Percentiles rank a stretch among this genome's conserved stretches.
These are phyloP conservation scores for Leuciscus waleckii DNA, from an alignment of 2,797 vertebrate genomes.

Conservation along the genomic window DNA sequence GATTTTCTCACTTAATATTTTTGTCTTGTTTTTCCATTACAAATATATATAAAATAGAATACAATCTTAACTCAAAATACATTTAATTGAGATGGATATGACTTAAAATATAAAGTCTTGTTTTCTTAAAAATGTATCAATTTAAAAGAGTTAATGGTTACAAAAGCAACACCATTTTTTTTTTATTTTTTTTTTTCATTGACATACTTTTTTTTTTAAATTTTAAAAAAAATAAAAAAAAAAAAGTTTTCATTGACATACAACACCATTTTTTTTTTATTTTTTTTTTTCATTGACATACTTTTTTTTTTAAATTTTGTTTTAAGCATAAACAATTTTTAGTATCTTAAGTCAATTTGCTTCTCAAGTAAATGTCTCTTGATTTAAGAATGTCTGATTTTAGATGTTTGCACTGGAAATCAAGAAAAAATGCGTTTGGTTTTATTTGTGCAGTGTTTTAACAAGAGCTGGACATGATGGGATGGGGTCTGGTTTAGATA, in stretches of 20 bases:
- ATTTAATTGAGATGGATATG: not conserved
- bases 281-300: not conserved
- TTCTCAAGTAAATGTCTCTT: not conserved
- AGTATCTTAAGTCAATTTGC: not conserved
- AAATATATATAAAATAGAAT: too few species aligned
- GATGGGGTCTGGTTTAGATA: conserved; percentile 18
- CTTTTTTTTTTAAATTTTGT: not conserved
- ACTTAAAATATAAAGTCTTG: not conserved
- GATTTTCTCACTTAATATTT: not conserved
- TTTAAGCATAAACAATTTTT: not conserved
- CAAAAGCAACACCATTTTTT: not conserved
- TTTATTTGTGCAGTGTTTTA: not conserved
- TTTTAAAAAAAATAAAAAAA: too few species aligned
- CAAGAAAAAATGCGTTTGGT: not conserved
- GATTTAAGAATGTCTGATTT: not conserved
- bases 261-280: too few species aligned
- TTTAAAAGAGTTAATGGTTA: not conserved
- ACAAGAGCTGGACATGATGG: not conserved
- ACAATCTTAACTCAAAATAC: too few species aligned
- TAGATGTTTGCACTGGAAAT: not conserved
- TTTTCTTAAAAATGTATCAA: too few species aligned
- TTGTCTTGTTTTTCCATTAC: too few species aligned
- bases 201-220: not conserved
- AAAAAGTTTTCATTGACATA: too few species aligned
- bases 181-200: not conserved